Evolutionary conservation across 2,888 invertebrate species (phyloP), one percentile per base, ranked within the genome.

Genomic region (Sphaerophoria taeniata): DNA sequence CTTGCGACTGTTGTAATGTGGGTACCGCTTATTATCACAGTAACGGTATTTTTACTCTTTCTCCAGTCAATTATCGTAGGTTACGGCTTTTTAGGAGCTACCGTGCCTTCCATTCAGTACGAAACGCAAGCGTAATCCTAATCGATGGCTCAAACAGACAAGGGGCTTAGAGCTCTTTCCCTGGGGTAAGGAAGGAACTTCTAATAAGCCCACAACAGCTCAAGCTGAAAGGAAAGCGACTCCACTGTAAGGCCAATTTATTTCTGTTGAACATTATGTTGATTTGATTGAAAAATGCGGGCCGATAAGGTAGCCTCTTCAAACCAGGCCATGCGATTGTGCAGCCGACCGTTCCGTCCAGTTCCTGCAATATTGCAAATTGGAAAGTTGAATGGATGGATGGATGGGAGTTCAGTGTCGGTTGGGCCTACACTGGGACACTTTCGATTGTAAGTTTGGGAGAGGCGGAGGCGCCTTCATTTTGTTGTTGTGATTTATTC

Each of bases 1-100:
- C 63, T 24, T 24, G 24, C 24, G 24, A 24, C 24, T 45, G 58
- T 53, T n/a, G 16, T 67, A 56, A 56, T 70, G 72, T 63, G 74
- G 71, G 69, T 79, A 75, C 75, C 84, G 76, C 75, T 84, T 84
- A 67, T 67, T 67, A 84, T 76, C 80, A 24, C 24, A 80, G 81
- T 70, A 85, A 85, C 85, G 85, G 85, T 69, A 81, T 74, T 85
- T 74, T 53, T 53, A 71, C 72, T 85, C 58, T 76, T 85, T 81
- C 76, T 81, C 58, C 49, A 55, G 65, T 58, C 85, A 85, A 81
- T 81, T 85, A 85, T 81, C 81, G 77, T 85, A 65, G 76, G 76
- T 77, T 81, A 73, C 76, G 81, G 85, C 73, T 81, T 63, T 77
- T 80, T 76, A 81, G 69, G 81, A 47, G 67, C 72, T 47, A 60